A percentile compares a stretch with the other conserved stretches of the same genome.
Conservation (phyloP, 2,888 invertebrate species). For the Hybos culiciformis region DNA sequence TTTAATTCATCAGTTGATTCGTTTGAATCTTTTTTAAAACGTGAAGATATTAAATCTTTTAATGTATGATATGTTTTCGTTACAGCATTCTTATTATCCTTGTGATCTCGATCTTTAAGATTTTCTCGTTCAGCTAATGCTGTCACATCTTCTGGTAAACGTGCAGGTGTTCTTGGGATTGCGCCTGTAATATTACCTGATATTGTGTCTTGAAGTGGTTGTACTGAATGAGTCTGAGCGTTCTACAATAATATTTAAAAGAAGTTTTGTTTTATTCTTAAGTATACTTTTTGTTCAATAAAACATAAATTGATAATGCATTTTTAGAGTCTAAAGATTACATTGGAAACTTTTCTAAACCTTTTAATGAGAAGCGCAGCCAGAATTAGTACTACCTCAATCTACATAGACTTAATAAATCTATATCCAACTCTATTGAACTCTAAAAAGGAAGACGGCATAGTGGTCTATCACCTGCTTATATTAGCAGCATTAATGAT, state of each 20-base stretch:
- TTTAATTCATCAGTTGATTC: constrained; percentile 37
- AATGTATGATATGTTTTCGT: constrained; percentile 69
- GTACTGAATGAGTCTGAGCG: constrained; percentile 15
- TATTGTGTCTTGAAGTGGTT: constrained; percentile 23
- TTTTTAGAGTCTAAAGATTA: background rate
- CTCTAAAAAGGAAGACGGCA: too few relatives aligned
- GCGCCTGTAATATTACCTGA: constrained; percentile 16
- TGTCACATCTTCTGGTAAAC: constrained; percentile 37
- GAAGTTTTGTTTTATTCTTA: too few relatives aligned
- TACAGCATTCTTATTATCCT: constrained; percentile 42
- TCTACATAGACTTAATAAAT: too few relatives aligned
- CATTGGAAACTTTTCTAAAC: background rate
- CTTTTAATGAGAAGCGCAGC: background rate
- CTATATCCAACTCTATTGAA: too few relatives aligned
- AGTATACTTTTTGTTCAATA: too few relatives aligned
- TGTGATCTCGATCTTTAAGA: constrained; percentile 41
- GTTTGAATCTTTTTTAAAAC: constrained; percentile 49
- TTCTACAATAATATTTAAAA: too few relatives aligned
- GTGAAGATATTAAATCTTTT: constrained; percentile 70
- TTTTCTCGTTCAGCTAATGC: constrained; percentile 47
- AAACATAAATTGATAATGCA: background rate
- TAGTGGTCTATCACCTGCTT: too few relatives aligned
- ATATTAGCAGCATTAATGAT: too few relatives aligned
- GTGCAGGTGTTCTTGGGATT: constrained; percentile 36
- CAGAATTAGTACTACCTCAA: background rate